phyloP scores from a whole-genome alignment of 2,888 invertebrate species.

The Alsophila aescularia region DNA sequence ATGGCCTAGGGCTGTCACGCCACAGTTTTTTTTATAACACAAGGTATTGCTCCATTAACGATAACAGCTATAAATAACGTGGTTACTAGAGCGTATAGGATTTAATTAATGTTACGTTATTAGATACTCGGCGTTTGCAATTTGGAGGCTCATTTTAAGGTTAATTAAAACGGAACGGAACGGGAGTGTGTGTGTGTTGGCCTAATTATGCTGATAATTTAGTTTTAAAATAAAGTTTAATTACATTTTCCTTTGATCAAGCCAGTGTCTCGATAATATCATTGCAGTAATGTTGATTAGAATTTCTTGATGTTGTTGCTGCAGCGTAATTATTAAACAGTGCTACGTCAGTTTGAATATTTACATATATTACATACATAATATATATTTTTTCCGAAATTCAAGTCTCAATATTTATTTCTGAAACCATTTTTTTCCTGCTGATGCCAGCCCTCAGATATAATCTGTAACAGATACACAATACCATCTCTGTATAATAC shows the following conservation, averaged over 20 bases:
- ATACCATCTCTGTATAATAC: conserved; percentile 19
- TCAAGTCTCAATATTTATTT: no score
- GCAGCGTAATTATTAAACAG: no score
- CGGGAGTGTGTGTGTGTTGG: not conserved
- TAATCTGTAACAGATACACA: conserved; percentile 33
- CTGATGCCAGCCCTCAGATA: conserved; percentile 28
- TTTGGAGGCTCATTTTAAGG: conserved; percentile 35
- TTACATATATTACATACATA: no score
- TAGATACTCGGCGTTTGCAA: conserved; percentile 38
- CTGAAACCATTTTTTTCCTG: not conserved
- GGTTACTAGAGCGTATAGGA: conserved; percentile 39
- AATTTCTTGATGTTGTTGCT: not conserved
- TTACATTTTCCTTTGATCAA: conserved; percentile 24
- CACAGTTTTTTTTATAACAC: conserved; percentile 29
- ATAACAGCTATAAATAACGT: conserved; percentile 36
- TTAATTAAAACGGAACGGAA: conserved; percentile 36
- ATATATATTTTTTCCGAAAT: no score
- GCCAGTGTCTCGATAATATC: not conserved
- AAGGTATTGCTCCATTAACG: conserved; percentile 34
- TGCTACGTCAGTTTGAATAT: no score
- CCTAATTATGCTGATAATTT: conserved; percentile 22
- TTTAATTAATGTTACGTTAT: conserved; percentile 43
- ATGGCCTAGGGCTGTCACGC: conserved; percentile 63
- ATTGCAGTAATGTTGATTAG: not conserved
- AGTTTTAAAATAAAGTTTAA: conserved; percentile 27